Conservation (phyloP, 2,797 vertebrate species). For the Spea hammondii region DNA sequence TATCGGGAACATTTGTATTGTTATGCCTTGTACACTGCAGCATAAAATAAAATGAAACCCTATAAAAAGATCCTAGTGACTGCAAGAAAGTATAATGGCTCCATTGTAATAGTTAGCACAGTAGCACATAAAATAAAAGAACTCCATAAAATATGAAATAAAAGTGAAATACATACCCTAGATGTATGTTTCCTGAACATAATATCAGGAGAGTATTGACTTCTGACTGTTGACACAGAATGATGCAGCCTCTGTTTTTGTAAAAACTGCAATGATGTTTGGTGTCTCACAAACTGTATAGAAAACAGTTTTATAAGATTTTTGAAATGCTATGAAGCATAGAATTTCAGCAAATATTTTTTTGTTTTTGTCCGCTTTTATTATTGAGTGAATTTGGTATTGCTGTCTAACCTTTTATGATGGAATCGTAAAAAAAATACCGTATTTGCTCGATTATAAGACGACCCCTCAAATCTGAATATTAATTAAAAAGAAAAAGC, state of each 20-base stretch:
- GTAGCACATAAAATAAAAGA: conserved; percentile 38
- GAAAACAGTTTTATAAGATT: not conserved
- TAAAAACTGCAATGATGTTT: not conserved
- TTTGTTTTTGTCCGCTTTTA: too few species aligned
- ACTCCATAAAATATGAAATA: conserved; percentile 34
- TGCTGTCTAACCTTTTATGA: too few species aligned
- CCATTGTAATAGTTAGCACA: conserved; percentile 27
- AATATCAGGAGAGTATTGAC: conserved; percentile 7
- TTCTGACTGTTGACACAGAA: conserved; percentile 15
- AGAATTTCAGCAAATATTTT: too few species aligned
- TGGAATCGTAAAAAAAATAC: too few species aligned
- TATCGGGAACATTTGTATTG: conserved; percentile 28
- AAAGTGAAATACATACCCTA: conserved; percentile 35
- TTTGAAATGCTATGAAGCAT: too few species aligned
- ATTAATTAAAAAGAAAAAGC: too few species aligned
- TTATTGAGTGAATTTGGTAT: too few species aligned
- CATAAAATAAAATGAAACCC: conserved; percentile 42
- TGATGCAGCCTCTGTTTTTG: not conserved
- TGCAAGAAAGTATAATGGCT: conserved; percentile 32
- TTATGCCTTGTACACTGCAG: conserved; percentile 15
- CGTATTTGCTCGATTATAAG: too few species aligned
- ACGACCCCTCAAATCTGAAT: too few species aligned
- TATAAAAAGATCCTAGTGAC: conserved; percentile 21
- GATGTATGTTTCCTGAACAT: conserved; percentile 11
- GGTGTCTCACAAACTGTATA: not conserved